Percentiles rank a stretch among this genome's conserved stretches.
Evolutionary conservation across 2,113 vertebrate genomes (phyloP).

Genomic region (Nothoprocta pentlandii): DNA sequence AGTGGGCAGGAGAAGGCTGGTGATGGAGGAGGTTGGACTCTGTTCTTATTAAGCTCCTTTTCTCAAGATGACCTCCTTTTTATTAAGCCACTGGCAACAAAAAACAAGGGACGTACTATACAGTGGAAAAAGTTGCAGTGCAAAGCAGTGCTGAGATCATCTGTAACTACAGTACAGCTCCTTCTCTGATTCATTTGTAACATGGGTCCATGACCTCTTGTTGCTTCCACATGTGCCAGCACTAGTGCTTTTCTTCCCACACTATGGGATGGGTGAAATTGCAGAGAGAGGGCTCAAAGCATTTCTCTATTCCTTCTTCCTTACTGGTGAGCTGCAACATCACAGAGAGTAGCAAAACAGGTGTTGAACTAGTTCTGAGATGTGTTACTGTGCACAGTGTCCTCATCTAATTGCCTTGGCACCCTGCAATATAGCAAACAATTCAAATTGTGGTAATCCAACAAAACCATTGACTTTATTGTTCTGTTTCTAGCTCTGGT

Average conservation of each 20-base stretch:
- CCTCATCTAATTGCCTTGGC: background rate
- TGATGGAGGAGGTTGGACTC: background rate
- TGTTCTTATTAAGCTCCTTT: background rate
- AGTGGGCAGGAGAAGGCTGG: background rate
- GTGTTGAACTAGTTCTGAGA: rapidly evolving
- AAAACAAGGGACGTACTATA: background rate
- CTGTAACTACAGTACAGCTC: background rate
- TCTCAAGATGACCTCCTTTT: background rate
- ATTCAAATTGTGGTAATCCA: background rate
- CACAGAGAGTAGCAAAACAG: background rate
- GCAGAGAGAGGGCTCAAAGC: background rate
- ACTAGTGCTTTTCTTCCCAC: background rate
- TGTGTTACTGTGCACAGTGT: background rate
- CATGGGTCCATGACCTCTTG: background rate
- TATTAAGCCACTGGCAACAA: rapidly evolving
- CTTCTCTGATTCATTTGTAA: background rate
- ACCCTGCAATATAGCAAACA: background rate
- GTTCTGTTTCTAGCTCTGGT: background rate
- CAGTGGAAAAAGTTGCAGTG: background rate
- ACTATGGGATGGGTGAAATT: background rate
- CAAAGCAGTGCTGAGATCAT: background rate
- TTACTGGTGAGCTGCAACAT: background rate
- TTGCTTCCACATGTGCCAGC: background rate
- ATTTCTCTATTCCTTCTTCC: background rate
- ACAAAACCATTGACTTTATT: background rate